A percentile compares a stretch with the other conserved stretches of the same genome.
Evolutionary conservation across 2,888 invertebrate species (phyloP).

Genomic region (Watsonalla cultraria): DNA sequence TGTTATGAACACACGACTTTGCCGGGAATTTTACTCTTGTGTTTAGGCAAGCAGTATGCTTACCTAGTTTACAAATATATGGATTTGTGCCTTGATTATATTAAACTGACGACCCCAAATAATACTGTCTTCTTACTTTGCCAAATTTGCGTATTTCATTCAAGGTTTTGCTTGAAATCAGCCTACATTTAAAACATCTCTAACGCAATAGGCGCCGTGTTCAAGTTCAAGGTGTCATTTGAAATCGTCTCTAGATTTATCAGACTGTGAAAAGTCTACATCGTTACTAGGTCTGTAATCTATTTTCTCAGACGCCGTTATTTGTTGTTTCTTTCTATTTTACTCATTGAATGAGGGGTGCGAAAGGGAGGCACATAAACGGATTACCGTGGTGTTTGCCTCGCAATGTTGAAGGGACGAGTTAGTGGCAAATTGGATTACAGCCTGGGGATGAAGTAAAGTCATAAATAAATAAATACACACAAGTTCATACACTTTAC

Average conservation of each 20-base stretch:
- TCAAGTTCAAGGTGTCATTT: neutral
- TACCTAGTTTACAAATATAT: no score
- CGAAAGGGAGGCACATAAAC: neutral
- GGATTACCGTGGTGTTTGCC: neutral
- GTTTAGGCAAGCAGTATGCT: no score
- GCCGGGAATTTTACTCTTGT: no score
- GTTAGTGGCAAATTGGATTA: neutral
- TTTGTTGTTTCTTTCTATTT: neutral
- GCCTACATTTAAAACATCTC: no score
- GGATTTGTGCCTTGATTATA: neutral
- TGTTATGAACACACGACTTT: no score
- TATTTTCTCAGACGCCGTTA: neutral
- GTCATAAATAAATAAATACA: neutral
- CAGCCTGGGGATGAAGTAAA: neutral
- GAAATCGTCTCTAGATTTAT: neutral
- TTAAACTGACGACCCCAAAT: no score
- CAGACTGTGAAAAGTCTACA: neutral
- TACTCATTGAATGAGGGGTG: neutral
- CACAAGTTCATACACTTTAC: no score
- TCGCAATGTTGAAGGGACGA: neutral
- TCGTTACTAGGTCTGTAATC: constrained; percentile 8
- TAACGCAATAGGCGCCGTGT: no score
- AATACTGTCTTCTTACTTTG: no score
- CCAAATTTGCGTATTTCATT: no score
- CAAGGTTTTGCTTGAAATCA: no score